phyloP scores from a whole-genome alignment of 2,888 invertebrate species.

The Drosophila histrio region DNA sequence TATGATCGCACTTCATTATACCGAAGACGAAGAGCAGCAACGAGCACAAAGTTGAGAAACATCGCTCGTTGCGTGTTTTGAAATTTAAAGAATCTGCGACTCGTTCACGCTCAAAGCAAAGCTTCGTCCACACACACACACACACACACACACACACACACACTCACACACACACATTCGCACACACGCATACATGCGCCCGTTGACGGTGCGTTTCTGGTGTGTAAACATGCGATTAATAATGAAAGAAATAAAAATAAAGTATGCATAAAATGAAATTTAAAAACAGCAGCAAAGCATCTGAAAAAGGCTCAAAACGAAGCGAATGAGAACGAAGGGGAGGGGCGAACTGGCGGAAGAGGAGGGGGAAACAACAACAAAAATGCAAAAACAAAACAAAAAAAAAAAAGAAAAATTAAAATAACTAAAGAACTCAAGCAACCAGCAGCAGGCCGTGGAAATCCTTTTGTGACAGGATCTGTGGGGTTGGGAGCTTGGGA shows the following conservation, averaged over 20 bases:
- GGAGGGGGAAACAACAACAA: not conserved
- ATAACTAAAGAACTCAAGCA: slow-evolving; percentile 47
- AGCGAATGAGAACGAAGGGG: not conserved
- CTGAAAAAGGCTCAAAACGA: slow-evolving; percentile 53
- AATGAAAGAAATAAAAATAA: slow-evolving; percentile 75
- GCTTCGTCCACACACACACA: slow-evolving; percentile 6
- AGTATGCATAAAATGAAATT: slow-evolving; percentile 72
- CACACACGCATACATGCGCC: slow-evolving; percentile 9
- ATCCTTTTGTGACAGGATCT: slow-evolving; percentile 71
- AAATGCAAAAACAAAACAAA: slow-evolving; percentile 5
- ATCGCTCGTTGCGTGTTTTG: slow-evolving; percentile 53
- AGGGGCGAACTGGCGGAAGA: not conserved
- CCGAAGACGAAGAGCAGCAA: slow-evolving; percentile 1
- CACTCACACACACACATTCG: not conserved
- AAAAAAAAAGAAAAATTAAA: slow-evolving; percentile 32
- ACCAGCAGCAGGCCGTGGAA: slow-evolving; percentile 39
- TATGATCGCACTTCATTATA: slow-evolving; percentile 71
- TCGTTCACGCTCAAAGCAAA: not conserved
- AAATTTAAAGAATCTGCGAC: slow-evolving; percentile 59
- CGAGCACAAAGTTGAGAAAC: slow-evolving; percentile 15
- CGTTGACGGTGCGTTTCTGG: slow-evolving; percentile 56
- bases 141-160: not conserved
- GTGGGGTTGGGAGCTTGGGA: slow-evolving; percentile 26
- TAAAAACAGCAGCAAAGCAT: slow-evolving; percentile 46
- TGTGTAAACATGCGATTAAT: slow-evolving; percentile 76